Conservation (phyloP, 2,797 vertebrate genomes). For the Dermochelys coriacea region DNA sequence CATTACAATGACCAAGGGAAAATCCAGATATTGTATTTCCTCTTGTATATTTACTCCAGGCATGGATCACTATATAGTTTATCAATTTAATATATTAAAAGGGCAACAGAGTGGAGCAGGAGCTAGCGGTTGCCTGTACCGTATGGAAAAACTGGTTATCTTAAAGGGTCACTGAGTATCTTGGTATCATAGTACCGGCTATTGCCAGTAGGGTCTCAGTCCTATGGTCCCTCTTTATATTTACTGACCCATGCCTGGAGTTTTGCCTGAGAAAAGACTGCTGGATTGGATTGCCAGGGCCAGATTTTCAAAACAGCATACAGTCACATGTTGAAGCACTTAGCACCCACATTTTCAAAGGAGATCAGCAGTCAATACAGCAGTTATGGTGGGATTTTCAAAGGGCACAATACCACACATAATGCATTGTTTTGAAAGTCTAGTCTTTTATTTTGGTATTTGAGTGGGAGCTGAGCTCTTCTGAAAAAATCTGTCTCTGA, state of each 20-base stretch:
- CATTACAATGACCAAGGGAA: background rate
- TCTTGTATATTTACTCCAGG: background rate
- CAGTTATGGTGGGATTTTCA: background rate
- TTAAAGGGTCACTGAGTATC: background rate
- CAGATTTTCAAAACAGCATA: background rate
- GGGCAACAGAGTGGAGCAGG: background rate
- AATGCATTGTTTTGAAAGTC: background rate
- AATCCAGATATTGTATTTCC: background rate
- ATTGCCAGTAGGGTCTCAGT: background rate
- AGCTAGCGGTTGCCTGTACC: background rate
- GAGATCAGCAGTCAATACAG: background rate
- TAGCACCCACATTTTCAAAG: background rate
- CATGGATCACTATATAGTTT: background rate
- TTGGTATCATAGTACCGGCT: background rate
- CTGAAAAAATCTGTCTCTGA: background rate
- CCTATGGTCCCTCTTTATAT: background rate
- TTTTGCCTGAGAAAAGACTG: background rate
- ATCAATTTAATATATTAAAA: background rate
- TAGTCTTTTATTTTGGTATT: background rate
- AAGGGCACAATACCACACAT: background rate
- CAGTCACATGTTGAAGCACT: background rate
- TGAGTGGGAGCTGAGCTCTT: background rate
- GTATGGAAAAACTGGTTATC: background rate
- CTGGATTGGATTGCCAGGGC: background rate
- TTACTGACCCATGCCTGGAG: background rate